Percentiles rank a stretch among this genome's conserved stretches.
phyloP scores from a whole-genome alignment of 64 coral and sea anemone genomes.

The Actinia equina region DNA sequence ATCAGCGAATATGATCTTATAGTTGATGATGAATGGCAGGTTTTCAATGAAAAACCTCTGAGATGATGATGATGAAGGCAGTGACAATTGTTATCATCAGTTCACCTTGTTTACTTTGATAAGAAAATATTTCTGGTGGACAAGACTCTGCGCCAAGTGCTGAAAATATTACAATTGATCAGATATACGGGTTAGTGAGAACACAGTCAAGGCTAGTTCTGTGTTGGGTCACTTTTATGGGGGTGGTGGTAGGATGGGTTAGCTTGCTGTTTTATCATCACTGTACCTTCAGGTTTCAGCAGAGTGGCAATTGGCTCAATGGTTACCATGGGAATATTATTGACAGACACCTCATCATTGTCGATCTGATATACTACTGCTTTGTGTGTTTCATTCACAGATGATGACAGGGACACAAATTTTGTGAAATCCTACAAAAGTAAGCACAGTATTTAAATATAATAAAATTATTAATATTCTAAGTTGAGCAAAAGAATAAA shows the following conservation, averaged over 20 bases:
- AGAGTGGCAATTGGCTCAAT: slow-evolving; percentile 64
- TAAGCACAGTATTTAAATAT: neutral
- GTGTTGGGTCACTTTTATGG: too few species aligned
- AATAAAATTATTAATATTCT: neutral
- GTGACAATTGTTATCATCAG: neutral
- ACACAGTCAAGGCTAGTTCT: neutral
- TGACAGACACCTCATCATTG: slow-evolving; percentile 55
- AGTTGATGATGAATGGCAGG: too few species aligned
- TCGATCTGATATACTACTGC: slow-evolving; percentile 83
- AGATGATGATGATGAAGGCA: neutral
- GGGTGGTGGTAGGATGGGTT: too few species aligned
- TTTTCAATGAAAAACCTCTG: too few species aligned
- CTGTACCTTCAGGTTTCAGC: slow-evolving; percentile 59
- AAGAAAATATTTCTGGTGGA: slow-evolving; percentile 73
- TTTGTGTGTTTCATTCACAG: slow-evolving; percentile 75
- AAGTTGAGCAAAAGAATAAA: too few species aligned
- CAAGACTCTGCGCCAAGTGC: slow-evolving; percentile 48
- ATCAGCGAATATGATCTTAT: too few species aligned
- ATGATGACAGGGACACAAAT: slow-evolving; percentile 88
- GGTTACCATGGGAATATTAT: slow-evolving; percentile 61
- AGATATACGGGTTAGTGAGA: neutral
- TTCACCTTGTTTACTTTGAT: slow-evolving; percentile 79
- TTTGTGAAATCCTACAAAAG: slow-evolving; percentile 71
- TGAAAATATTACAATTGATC: neutral
- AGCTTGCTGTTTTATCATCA: neutral